Evolutionary conservation across 2,113 vertebrate genomes (phyloP).

Genomic region (Myotis lucifugus): DNA sequence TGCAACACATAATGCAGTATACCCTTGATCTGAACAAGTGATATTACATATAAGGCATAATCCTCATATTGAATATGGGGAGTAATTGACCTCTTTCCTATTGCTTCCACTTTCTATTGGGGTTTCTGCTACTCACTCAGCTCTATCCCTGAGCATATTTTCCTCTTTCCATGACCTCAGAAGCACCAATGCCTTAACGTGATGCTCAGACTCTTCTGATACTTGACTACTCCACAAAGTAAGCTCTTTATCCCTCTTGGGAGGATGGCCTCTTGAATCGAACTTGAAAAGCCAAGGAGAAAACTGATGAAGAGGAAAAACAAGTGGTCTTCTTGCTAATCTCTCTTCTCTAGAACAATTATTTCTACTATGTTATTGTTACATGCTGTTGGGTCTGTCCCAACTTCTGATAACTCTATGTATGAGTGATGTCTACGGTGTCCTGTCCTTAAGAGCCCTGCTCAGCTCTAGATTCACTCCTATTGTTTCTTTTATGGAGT

Average conservation of each 20-base stretch:
- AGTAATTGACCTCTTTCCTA: background rate
- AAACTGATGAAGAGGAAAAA: constrained; percentile 30
- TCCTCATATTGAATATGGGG: background rate
- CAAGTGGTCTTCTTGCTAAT: background rate
- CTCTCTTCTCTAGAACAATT: background rate
- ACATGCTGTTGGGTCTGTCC: background rate
- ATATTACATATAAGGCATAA: background rate
- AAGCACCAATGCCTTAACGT: background rate
- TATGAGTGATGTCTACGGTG: background rate
- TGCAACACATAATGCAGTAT: background rate
- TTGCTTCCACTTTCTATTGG: background rate
- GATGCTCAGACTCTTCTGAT: background rate
- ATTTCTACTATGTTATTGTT: background rate
- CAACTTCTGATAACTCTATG: background rate
- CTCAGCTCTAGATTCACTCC: background rate
- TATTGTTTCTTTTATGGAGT: background rate
- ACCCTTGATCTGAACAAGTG: background rate
- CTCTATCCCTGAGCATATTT: background rate
- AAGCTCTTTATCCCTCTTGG: background rate
- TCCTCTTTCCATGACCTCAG: background rate
- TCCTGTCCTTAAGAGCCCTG: too few species aligned
- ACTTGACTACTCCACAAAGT: background rate
- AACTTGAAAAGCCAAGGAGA: background rate
- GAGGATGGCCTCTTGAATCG: background rate
- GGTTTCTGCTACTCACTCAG: background rate